A percentile compares a stretch with the other conserved stretches of the same genome.
These are phyloP conservation scores for Pycnomerus fuliginosus DNA, from an alignment of 2,888 invertebrate species.

Conservation along the genomic window DNA sequence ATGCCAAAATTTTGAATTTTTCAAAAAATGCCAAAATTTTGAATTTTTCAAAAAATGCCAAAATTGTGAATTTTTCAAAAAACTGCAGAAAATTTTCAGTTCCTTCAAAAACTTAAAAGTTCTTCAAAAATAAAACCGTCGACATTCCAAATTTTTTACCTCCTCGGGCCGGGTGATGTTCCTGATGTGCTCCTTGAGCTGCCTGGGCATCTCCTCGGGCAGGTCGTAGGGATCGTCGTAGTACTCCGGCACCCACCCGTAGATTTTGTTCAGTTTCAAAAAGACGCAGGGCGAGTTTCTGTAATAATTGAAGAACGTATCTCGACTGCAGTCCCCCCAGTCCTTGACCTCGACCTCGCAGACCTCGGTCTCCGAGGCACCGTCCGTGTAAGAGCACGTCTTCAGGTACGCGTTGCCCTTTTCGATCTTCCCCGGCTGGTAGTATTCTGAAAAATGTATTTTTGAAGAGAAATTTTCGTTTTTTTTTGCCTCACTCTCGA, in stretches of 20 bases:
- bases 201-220: constrained; percentile 73
- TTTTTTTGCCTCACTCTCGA: constrained; percentile 66
- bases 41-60: no score
- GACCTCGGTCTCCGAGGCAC: constrained; percentile 61
- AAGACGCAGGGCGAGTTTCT: constrained; percentile 92
- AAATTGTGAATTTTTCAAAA: no score
- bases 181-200: constrained; percentile 67
- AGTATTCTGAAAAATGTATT: constrained; percentile 44
- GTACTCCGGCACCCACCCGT: constrained; percentile 82
- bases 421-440: constrained; percentile 49
- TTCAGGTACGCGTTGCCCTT: constrained; percentile 50
- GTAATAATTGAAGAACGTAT: constrained; percentile 86
- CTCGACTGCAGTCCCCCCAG: constrained; percentile 79
- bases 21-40: no score
- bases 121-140: no score
- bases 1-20: no score
- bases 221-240: constrained; percentile 71
- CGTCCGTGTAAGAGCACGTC: constrained; percentile 46
- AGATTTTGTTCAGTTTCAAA: constrained; percentile 94
- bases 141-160: no score
- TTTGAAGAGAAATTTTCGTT: constrained; percentile 9
- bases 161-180: constrained; percentile 52
- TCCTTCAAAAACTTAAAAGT: no score
- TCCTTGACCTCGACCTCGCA: constrained; percentile 84
- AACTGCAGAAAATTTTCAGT: no score